Percentiles rank a stretch among this genome's conserved stretches.
Conservation (phyloP, 2,113 vertebrate species). For the Cochlearius cochlearius region DNA sequence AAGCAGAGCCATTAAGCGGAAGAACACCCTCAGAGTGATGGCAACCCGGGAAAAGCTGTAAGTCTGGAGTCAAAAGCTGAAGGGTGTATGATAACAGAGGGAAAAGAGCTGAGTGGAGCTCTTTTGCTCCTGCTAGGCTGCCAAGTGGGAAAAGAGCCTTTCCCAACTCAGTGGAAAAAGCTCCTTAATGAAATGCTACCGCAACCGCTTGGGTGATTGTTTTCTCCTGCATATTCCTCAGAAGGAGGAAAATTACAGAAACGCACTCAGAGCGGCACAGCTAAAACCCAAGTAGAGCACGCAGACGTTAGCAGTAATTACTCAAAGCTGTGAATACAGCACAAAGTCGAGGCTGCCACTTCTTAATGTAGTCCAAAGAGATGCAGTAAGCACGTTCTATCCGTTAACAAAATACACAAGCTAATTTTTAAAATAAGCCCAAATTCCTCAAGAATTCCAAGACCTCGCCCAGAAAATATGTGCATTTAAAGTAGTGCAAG, state of each 20-base stretch:
- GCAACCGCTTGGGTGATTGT: neutral
- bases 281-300: neutral
- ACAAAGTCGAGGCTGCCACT: neutral
- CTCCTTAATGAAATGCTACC: neutral
- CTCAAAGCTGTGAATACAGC: neutral
- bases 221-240: neutral
- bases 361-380: neutral
- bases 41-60: neutral
- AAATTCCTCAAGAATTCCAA: neutral
- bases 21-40: neutral
- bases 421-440: neutral
- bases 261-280: neutral
- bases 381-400: neutral
- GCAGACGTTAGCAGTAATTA: neutral
- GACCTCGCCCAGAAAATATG: neutral
- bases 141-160: neutral
- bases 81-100: neutral
- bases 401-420: neutral
- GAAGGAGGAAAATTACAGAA: neutral
- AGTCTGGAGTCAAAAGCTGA: neutral
- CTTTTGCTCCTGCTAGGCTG: neutral
- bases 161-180: neutral
- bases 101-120: neutral
- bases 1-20: neutral
- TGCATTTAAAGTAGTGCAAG: neutral